A percentile compares a stretch with the other conserved stretches of the same genome.
phyloP scores from a whole-genome alignment of 2,888 invertebrate species.

The Platycnemis pennipes region DNA sequence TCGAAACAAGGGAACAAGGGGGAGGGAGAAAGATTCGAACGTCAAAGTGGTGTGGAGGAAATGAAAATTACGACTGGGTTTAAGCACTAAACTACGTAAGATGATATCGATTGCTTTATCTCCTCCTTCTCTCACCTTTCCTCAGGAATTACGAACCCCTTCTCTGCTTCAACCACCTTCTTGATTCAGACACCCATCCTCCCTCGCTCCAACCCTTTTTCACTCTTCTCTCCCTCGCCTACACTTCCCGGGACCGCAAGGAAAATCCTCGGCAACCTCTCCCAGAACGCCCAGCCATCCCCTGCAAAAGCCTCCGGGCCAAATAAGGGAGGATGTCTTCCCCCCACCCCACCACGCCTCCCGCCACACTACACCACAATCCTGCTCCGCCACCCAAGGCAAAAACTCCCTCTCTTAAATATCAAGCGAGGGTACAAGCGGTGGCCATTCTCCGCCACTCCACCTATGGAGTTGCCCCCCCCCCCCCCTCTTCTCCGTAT shows the following conservation, averaged over 20 bases:
- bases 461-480: not conserved
- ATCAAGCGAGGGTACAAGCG: not conserved
- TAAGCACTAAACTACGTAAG: constrained; percentile 36
- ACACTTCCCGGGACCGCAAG: constrained; percentile 19
- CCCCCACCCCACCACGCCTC: not conserved
- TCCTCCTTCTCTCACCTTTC: not conserved
- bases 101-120: constrained; percentile 52
- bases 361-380: not conserved
- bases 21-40: not conserved
- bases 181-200: not conserved
- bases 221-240: not conserved
- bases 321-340: not conserved
- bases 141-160: not conserved
- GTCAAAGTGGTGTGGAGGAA: not conserved
- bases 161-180: not conserved
- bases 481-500: not conserved
- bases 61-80: constrained; percentile 44
- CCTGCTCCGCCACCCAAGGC: constrained; percentile 15
- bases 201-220: not conserved
- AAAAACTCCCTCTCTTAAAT: not conserved
- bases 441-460: not conserved
- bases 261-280: not conserved
- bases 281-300: not conserved
- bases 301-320: constrained; percentile 40
- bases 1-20: constrained; percentile 9